Percentiles rank a stretch among this genome's conserved stretches.
Evolutionary conservation across 2,113 vertebrate genomes (phyloP).

Genomic region (Poeciliopsis retropinna): DNA sequence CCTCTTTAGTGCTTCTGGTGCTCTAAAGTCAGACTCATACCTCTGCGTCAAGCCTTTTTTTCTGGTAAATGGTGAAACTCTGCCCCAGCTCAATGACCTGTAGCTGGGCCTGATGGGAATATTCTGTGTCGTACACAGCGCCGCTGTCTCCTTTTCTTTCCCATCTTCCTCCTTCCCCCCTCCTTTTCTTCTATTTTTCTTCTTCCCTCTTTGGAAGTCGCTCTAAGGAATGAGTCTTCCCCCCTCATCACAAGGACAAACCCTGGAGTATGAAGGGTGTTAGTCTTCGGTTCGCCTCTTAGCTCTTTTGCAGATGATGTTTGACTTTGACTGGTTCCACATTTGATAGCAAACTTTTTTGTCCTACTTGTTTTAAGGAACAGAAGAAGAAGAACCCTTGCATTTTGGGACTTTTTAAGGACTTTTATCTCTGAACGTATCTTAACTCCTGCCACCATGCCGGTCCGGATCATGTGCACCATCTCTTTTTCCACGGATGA

Average conservation of each 20-base stretch:
- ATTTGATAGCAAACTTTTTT: not conserved
- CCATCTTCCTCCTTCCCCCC: conserved; percentile 33
- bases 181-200: conserved; percentile 30
- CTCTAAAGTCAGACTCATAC: conserved; percentile 16
- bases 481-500: conserved; percentile 90
- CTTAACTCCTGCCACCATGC: conserved; percentile 77
- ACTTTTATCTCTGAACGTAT: not conserved
- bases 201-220: conserved; percentile 41
- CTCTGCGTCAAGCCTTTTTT: conserved; percentile 56
- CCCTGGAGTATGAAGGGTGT: conserved; percentile 14
- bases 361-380: not conserved
- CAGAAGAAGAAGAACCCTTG: not conserved
- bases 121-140: conserved; percentile 58
- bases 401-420: not conserved
- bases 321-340: not conserved
- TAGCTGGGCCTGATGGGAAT: conserved; percentile 67
- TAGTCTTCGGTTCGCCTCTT: conserved; percentile 4
- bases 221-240: conserved; percentile 56
- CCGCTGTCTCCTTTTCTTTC: conserved; percentile 56
- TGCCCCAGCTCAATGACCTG: conserved; percentile 62
- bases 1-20: conserved; percentile 30
- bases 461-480: conserved; percentile 94
- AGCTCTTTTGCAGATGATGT: conserved; percentile 16
- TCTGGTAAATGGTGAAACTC: conserved; percentile 72
- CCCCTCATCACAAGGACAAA: conserved; percentile 58